phyloP scores from a whole-genome alignment of 1,140 invertebrate species.

The Tyrophagus putrescentiae region DNA sequence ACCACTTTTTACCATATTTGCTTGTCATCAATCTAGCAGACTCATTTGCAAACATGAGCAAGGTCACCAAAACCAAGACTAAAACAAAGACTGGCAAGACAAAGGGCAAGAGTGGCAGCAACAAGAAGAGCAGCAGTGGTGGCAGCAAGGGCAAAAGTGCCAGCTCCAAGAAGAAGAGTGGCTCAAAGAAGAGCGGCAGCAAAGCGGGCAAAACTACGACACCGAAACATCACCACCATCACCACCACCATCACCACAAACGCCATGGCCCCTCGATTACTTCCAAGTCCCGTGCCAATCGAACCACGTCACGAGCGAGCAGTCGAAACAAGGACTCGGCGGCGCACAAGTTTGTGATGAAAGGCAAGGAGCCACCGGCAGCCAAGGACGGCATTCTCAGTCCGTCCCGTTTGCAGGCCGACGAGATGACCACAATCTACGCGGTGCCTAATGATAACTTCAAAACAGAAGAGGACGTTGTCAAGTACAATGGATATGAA shows the following conservation, averaged over 20 bases:
- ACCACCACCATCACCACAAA: not conserved
- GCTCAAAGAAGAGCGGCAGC: no score
- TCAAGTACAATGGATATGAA: not conserved
- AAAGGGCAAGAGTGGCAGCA: no score
- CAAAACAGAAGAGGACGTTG: not conserved
- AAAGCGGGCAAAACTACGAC: no score
- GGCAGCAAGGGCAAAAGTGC: no score
- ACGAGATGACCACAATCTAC: conserved; percentile 4
- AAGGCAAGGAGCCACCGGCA: not conserved
- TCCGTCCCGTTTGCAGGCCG: not conserved
- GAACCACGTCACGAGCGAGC: not conserved
- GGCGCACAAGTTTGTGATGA: conserved; percentile 1
- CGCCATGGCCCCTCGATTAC: not conserved
- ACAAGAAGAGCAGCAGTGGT: no score
- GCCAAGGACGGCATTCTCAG: not conserved
- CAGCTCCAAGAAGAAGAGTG: no score
- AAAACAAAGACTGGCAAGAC: no score
- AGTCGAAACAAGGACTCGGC: not conserved
- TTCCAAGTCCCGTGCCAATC: not conserved
- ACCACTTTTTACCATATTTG: no score
- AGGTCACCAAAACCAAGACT: no score
- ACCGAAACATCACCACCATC: conserved; percentile 3
- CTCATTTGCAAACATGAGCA: no score
- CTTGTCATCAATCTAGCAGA: no score
- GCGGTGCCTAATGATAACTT: not conserved